Evolutionary conservation across 2,888 invertebrate genomes (phyloP).

Genomic region (Siphlonurus alternatus): DNA sequence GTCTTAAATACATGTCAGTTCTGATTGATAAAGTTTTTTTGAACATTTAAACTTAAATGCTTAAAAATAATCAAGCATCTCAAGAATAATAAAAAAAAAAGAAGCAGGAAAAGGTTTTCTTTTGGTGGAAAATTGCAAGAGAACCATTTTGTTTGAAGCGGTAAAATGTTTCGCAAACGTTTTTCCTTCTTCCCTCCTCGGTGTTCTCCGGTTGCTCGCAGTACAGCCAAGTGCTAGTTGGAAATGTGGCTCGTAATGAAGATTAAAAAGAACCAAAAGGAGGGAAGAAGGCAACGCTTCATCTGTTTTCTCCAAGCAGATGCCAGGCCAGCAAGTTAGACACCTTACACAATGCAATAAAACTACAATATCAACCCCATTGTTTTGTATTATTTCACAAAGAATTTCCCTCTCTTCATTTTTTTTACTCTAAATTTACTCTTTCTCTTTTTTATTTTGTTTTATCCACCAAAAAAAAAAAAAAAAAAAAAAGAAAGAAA

Average conservation of each 20-base stretch:
- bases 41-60: too few relatives aligned
- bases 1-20: too few relatives aligned
- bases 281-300: background rate
- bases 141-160: too few relatives aligned
- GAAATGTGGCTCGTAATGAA: background rate
- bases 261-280: background rate
- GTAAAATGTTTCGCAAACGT: background rate
- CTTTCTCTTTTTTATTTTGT: background rate
- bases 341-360: background rate
- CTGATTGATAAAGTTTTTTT: too few relatives aligned
- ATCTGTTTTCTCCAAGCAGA: background rate
- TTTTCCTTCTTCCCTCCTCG: background rate
- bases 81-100: too few relatives aligned
- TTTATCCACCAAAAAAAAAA: too few relatives aligned
- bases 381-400: background rate
- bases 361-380: background rate
- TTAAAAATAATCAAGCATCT: too few relatives aligned
- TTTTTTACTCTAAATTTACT: background rate
- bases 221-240: background rate
- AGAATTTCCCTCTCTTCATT: background rate
- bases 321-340: background rate
- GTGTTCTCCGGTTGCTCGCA: background rate
- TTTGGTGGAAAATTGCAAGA: too few relatives aligned
- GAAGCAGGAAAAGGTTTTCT: too few relatives aligned
- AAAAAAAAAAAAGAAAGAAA: too few relatives aligned